Conservation (phyloP, 1,140 invertebrate species). For the Drosophila melanogaster region DNA sequence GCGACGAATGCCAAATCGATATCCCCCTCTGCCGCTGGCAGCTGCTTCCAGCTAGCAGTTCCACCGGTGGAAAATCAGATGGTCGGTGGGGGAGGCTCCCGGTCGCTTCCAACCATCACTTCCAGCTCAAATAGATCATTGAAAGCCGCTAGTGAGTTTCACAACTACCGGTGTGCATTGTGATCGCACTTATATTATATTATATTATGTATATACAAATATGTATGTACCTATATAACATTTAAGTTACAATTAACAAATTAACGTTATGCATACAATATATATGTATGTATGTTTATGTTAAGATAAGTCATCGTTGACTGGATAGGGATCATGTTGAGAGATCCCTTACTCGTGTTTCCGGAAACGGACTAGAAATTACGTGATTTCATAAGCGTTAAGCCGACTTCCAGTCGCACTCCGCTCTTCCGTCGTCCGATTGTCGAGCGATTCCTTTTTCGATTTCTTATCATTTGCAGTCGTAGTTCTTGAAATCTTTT, state of each 20-base stretch:
- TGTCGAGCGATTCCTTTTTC: not conserved
- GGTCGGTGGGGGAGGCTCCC: conserved; percentile 16
- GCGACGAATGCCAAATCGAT: conserved; percentile 59
- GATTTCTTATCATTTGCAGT: not conserved
- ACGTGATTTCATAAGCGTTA: conserved; percentile 64
- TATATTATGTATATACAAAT: not conserved
- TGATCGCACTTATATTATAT: not conserved
- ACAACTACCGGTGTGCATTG: too few relatives aligned
- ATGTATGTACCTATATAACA: not conserved
- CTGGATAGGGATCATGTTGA: too few relatives aligned
- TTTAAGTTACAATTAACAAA: not conserved
- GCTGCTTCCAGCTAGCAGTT: conserved; percentile 41
- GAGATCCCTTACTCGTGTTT: conserved; percentile 15
- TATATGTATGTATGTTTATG: too few relatives aligned
- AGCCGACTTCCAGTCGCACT: conserved; percentile 34
- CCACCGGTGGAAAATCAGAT: conserved; percentile 57
- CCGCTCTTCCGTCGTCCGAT: conserved; percentile 44
- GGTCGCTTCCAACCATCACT: conserved; percentile 10
- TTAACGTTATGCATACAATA: not conserved
- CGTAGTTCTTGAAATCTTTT: conserved; percentile 26
- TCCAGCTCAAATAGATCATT: conserved; percentile 38
- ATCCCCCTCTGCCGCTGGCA: conserved; percentile 57
- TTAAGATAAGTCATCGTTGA: too few relatives aligned
- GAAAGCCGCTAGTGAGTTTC: not conserved
- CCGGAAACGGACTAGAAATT: conserved; percentile 48